Evolutionary conservation across 2,113 vertebrate genomes (phyloP), one percentile per base, ranked within the genome.

Genomic region (Brachyhypopomus gauderio): DNA sequence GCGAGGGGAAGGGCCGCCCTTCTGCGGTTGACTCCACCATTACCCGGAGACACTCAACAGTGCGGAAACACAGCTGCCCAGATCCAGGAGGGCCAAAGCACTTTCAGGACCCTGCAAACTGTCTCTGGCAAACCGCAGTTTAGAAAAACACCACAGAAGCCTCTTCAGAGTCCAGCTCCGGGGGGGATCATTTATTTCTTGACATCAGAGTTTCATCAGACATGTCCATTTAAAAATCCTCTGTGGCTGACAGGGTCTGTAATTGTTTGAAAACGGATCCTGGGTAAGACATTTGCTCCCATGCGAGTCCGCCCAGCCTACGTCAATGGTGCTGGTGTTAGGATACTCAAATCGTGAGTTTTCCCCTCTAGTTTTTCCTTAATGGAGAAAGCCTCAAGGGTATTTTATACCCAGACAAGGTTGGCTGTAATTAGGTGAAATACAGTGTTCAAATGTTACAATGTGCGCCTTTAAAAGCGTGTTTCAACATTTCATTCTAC

Each of bases 1-100:
- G 77, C 59, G 77, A 83, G 79, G 59, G 45, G 64, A 66, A 75
- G 64, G 71, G 76, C 48, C 36, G 38, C 58, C 75, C 77, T 74
- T 63, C 60, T 34, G 23, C 17, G 27, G 66, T 79, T 76, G 75
- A 78, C 72, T 79, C 72, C 59, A 67, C 34, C 72, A 79, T 77
- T 64, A 78, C 72, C 62, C 45, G 19, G 79, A 84, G 82, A 86
- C 78, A 81, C 56, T 84, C 78, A 83, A 81, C 78, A 83, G 78
- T 36, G 71, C 81, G 78, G 78, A 80, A 84, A 82, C 83, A 45
- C 73, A 34, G 60, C 72, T 62, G 72, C 52, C 72, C 56, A 77
- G 67, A 84, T 52, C 60, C 79, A 79, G 67, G 27, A 45, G 23
- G 77, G 41, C 36, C 62, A 55, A 27, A 55, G 36, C 72, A 66